Percentiles rank a stretch among this genome's conserved stretches.
Conservation (phyloP, 64 coral and sea anemone species). For the Montipora efflorescens region DNA sequence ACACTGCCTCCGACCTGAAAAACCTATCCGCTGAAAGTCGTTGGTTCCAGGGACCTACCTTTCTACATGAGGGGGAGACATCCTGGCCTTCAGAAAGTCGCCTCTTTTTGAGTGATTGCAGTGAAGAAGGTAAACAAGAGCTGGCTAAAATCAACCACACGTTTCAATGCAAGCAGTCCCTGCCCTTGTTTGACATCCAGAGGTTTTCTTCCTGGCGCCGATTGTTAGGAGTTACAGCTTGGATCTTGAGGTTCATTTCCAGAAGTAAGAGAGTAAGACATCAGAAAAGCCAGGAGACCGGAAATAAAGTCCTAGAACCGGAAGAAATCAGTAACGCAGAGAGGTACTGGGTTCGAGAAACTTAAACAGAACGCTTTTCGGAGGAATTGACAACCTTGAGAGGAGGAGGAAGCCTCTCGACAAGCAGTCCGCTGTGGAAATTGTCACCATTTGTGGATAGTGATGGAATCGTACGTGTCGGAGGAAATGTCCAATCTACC, state of each 20-base stretch:
- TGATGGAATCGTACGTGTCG: too few species aligned
- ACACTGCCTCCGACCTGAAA: not conserved
- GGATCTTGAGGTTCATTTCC: not conserved
- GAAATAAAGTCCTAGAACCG: not conserved
- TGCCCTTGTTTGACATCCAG: constrained; percentile 13
- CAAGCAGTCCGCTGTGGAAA: too few species aligned
- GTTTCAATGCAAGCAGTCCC: constrained; percentile 4
- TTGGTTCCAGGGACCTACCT: too few species aligned
- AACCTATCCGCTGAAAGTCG: too few species aligned
- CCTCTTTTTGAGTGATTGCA: too few species aligned
- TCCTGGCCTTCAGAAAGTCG: too few species aligned
- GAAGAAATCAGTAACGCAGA: constrained; percentile 46
- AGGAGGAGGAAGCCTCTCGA: too few species aligned
- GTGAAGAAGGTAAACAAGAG: constrained; percentile 9
- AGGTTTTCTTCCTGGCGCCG: constrained; percentile 14
- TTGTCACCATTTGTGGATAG: too few species aligned
- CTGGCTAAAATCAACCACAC: constrained; percentile 1
- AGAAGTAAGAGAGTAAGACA: not conserved
- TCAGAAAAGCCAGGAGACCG: not conserved
- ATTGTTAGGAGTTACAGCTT: constrained; percentile 14
- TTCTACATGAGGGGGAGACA: too few species aligned
- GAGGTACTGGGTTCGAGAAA: constrained; percentile 23
- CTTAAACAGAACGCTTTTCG: too few species aligned
- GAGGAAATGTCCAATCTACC: too few species aligned
- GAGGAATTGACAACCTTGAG: too few species aligned